A percentile compares a stretch with the other conserved stretches of the same genome.
These are phyloP conservation scores for Drosophila malerkotliana DNA, from an alignment of 1,140 invertebrate species.

Conservation along the genomic window DNA sequence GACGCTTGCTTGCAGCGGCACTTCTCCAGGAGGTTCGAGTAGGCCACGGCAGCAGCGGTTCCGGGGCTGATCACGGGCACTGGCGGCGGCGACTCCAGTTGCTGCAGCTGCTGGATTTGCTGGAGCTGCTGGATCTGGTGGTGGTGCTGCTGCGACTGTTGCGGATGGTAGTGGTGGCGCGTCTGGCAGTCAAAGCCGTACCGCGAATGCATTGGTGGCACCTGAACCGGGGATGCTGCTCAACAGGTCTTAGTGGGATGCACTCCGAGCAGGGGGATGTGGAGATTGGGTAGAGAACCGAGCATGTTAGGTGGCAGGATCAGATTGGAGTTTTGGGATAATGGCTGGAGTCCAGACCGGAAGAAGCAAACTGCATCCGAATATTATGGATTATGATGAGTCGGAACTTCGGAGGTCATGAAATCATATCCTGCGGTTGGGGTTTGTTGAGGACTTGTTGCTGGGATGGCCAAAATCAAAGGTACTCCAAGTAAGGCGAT, in stretches of 20 bases:
- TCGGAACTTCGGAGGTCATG: not conserved
- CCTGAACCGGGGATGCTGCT: constrained; percentile 34
- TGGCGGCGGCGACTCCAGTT: constrained; percentile 48
- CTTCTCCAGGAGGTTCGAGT: constrained; percentile 73
- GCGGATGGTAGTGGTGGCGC: constrained; percentile 63
- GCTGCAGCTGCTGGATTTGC: constrained; percentile 24
- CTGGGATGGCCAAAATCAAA: not conserved
- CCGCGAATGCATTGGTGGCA: constrained; percentile 82
- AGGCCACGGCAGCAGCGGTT: constrained; percentile 43
- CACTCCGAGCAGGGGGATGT: not conserved
- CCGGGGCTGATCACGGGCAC: constrained; percentile 26
- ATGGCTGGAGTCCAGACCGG: no score
- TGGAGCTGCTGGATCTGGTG: constrained; percentile 48
- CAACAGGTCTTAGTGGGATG: constrained; percentile 1
- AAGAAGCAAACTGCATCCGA: no score
- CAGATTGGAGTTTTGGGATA: not conserved
- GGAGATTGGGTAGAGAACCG: not conserved
- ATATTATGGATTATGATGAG: not conserved
- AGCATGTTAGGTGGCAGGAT: not conserved
- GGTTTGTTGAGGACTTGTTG: not conserved
- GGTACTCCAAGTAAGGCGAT: not conserved
- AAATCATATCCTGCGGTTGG: not conserved
- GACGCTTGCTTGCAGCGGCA: constrained; percentile 68
- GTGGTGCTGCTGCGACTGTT: constrained; percentile 36
- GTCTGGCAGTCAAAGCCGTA: constrained; percentile 77